Percentiles rank a stretch among this genome's conserved stretches.
Conservation (phyloP, 1,140 invertebrate genomes). For the Drosophila azteca region DNA sequence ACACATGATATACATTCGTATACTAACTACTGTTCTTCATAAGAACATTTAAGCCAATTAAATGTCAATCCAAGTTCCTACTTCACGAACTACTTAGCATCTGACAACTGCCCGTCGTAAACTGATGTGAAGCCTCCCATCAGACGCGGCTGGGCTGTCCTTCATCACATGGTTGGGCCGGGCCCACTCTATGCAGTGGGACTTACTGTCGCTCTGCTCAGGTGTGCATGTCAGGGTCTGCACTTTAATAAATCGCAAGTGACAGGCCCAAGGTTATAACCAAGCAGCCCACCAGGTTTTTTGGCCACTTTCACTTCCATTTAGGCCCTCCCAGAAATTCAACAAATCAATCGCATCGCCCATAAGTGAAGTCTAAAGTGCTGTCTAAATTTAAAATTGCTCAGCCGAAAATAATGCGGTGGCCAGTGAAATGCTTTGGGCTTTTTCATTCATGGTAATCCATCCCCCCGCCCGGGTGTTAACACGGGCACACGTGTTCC, state of each 20-base stretch:
- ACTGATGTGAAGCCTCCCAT: no score
- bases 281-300: constrained; percentile 43
- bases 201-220: constrained; percentile 8
- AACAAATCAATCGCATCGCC: constrained; percentile 68
- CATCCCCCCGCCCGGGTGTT: constrained; percentile 6
- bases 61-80: no score
- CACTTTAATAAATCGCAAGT: constrained; percentile 54
- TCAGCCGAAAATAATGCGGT: constrained; percentile 28
- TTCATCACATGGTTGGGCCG: no score
- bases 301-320: constrained; percentile 63
- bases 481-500: constrained; percentile 34
- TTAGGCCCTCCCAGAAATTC: constrained; percentile 55
- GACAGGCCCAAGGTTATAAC: constrained; percentile 46
- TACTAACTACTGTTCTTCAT: no score
- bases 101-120: no score
- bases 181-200: constrained; percentile 1
- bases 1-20: no score
- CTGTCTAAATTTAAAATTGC: constrained; percentile 51
- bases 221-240: constrained; percentile 30
- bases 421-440: constrained; percentile 27
- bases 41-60: no score
- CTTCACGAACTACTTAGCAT: no score
- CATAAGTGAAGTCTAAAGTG: constrained; percentile 29
- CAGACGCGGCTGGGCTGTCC: no score
- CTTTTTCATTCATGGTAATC: constrained; percentile 18